A percentile compares a stretch with the other conserved stretches of the same genome.
Evolutionary conservation across 2,888 invertebrate genomes (phyloP).

Genomic region (Sipha maydis): DNA sequence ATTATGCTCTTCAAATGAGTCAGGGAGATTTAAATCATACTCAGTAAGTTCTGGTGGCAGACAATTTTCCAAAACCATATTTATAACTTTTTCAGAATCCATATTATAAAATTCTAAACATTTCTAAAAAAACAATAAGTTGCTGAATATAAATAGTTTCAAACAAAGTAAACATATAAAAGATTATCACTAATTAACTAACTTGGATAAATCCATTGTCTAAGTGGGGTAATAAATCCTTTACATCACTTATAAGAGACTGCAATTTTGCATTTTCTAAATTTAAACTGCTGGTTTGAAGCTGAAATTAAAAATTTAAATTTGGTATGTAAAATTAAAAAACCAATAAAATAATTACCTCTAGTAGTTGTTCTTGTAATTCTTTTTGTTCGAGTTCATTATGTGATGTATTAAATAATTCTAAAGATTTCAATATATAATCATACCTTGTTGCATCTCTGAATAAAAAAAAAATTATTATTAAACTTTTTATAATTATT

Average conservation of each 20-base stretch:
- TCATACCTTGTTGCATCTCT: conserved; percentile 46
- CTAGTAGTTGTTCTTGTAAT: conserved; percentile 36
- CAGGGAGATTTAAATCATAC: conserved; percentile 71
- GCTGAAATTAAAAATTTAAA: conserved; percentile 25
- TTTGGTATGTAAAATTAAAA: not conserved
- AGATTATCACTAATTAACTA: conserved; percentile 61
- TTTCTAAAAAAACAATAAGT: conserved; percentile 72
- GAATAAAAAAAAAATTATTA: not conserved
- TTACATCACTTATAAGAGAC: conserved; percentile 74
- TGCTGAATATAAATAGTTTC: not conserved
- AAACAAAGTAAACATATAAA: not conserved
- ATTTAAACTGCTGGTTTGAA: conserved; percentile 31
- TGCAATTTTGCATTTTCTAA: conserved; percentile 66
- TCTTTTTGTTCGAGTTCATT: conserved; percentile 35
- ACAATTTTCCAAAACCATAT: conserved; percentile 82
- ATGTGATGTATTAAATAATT: conserved; percentile 35
- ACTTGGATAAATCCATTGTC: conserved; percentile 79
- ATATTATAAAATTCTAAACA: conserved; percentile 82
- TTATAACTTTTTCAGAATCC: conserved; percentile 80
- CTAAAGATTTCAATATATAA: conserved; percentile 57
- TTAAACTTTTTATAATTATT: not conserved
- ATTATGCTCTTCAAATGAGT: conserved; percentile 18
- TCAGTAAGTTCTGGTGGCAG: conserved; percentile 70
- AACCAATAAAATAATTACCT: conserved; percentile 23
- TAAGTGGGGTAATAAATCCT: conserved; percentile 82